phyloP scores from a whole-genome alignment of 2,113 vertebrate genomes.

The Colossoma macropomum region DNA sequence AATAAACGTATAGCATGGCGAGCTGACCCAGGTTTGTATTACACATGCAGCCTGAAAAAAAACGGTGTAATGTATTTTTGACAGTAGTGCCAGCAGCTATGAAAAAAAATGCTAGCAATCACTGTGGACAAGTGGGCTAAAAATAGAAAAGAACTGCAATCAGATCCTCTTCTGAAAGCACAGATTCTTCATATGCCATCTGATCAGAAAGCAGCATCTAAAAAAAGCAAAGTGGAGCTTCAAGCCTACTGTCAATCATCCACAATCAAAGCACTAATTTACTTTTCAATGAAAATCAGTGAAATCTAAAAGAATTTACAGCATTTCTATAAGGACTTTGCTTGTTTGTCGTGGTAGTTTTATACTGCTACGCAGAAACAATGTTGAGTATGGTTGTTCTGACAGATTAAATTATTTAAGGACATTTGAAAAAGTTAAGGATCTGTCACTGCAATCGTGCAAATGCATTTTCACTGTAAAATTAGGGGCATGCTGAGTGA shows the following conservation, averaged over 20 bases:
- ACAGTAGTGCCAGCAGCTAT: background rate
- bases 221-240: background rate
- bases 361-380: background rate
- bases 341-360: background rate
- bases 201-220: slow-evolving; percentile 8
- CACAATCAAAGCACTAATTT: background rate
- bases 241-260: slow-evolving; percentile 5
- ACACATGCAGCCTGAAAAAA: background rate
- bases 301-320: background rate
- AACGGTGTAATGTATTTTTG: background rate
- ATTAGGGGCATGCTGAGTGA: background rate
- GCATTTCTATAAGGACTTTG: background rate
- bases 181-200: slow-evolving; percentile 9
- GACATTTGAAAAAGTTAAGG: too few species aligned
- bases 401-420: background rate
- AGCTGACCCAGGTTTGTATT: background rate
- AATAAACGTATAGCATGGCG: background rate
- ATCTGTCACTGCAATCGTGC: too few species aligned
- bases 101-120: background rate
- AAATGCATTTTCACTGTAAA: background rate
- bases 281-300: background rate
- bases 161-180: slow-evolving; percentile 16
- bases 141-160: slow-evolving; percentile 31
- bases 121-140: slow-evolving; percentile 13
- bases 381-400: background rate